Base-by-base conservation (phyloP, 2,113 vertebrate species). In the Ahaetulla prasina region DNA sequence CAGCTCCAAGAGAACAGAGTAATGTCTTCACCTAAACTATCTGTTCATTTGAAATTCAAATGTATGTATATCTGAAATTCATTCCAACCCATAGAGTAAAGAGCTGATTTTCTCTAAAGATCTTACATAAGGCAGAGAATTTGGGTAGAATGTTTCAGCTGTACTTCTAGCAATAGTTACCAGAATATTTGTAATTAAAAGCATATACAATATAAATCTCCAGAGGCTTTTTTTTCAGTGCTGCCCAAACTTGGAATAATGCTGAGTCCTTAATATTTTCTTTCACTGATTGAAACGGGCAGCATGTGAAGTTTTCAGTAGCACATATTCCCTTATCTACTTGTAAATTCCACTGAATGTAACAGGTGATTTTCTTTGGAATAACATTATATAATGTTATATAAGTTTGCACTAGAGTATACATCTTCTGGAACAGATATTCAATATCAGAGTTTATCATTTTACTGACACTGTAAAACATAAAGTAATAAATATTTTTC, bases 401-500 rank as follows among this genome's bases (percentile, higher is more conserved):
- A 0, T 43, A 7, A 10, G 45, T 60, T n/a, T 63, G 63, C 55
- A 0, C 0, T 0, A 57, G 23, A 57, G 23, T 25, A 4, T 49
- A 52, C 0, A 3, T 85, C 1, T 2, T 2, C 1, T 52, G 25
- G n/a, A 50, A 74, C 35, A n/a, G 20, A 45, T 1, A 14, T 12
- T 63, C 45, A 88, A 25, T 52, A n/a, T 22, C 30, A 50, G 4
- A 35, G 8, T 12, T 54, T 50, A 1, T 0, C 27, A 39, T 55
- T 35, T 23, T 4, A 52, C 47, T 4, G n/a, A 93, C 11, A 25
- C 85, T 27, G 16, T n/a, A n/a, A 68, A 68, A 91, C n/a, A 54
- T 95, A 91, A 54, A 90, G 85, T 14, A 10, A 4, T 0, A 3
- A 8, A 86, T 57, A 39, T 86, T 60, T 52, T 92, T 80, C 27